Evolutionary conservation across 2,113 vertebrate genomes (phyloP).

Genomic region (Cephalopholis sonnerati): DNA sequence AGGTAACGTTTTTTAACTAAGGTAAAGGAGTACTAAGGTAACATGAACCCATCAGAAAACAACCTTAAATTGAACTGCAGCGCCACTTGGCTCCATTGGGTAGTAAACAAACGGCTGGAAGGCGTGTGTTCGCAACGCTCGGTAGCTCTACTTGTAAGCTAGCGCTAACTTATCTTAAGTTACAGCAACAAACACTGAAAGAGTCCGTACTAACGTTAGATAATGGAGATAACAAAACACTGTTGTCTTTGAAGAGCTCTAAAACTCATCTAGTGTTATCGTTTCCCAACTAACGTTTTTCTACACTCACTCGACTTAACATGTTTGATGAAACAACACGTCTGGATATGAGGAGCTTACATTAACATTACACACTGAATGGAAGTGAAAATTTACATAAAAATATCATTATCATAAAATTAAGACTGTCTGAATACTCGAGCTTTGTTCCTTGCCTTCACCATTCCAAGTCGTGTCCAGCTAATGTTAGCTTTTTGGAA

Average conservation of each 20-base stretch:
- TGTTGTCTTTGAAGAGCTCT: background rate
- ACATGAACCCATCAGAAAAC: background rate
- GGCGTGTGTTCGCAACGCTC: slow-evolving; percentile 3
- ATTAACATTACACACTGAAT: background rate
- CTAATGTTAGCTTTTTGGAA: slow-evolving; percentile 1
- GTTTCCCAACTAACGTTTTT: background rate
- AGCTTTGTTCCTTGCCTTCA: slow-evolving; percentile 60
- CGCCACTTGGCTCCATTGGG: background rate
- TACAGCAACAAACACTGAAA: no score
- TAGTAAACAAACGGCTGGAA: background rate
- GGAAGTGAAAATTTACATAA: background rate
- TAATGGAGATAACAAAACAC: background rate
- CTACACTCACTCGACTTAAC: background rate
- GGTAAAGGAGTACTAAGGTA: background rate
- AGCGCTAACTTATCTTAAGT: no score
- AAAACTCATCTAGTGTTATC: background rate
- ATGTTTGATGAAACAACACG: background rate
- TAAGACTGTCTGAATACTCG: background rate
- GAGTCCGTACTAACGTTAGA: background rate
- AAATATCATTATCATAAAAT: background rate
- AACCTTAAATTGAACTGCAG: background rate
- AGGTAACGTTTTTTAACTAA: background rate
- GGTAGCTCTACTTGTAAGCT: background rate
- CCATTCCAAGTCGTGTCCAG: slow-evolving; percentile 16
- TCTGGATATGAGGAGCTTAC: background rate